Conservation (phyloP, 2,888 invertebrate genomes). For the Argynnis bischoffii region DNA sequence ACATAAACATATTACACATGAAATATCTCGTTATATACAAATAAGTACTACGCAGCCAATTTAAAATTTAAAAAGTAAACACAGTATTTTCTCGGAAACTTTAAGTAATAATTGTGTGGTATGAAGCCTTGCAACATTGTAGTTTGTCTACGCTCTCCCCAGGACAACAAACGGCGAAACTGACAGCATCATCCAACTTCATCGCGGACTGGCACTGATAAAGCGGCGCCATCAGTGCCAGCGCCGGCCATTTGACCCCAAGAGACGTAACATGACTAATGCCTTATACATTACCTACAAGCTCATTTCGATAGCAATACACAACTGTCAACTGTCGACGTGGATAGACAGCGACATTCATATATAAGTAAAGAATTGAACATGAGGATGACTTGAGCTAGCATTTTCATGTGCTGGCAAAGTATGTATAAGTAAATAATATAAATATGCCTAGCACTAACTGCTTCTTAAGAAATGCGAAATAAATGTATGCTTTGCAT, state of each 20-base stretch:
- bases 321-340: conserved; percentile 34
- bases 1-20: neutral
- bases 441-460: too few relatives aligned
- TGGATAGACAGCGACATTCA: conserved; percentile 26
- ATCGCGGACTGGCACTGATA: conserved; percentile 66
- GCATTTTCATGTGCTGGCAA: neutral
- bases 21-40: conserved; percentile 1
- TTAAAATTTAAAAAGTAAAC: too few relatives aligned
- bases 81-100: neutral
- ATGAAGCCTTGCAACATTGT: neutral
- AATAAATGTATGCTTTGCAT: neutral
- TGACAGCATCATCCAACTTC: conserved; percentile 63
- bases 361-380: conserved; percentile 3
- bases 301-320: conserved; percentile 37
- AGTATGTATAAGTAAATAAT: neutral
- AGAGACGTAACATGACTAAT: conserved; percentile 60
- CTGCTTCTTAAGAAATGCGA: too few relatives aligned
- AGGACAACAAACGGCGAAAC: conserved; percentile 50
- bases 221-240: conserved; percentile 57
- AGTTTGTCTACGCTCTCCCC: conserved; percentile 14
- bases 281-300: conserved; percentile 55
- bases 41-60: neutral
- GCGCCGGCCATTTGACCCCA: conserved; percentile 54
- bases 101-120: neutral
- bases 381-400: conserved; percentile 1